A percentile compares a stretch with the other conserved stretches of the same genome.
Conservation (phyloP, 2,113 vertebrate genomes). For the Pterocles orientalis region DNA sequence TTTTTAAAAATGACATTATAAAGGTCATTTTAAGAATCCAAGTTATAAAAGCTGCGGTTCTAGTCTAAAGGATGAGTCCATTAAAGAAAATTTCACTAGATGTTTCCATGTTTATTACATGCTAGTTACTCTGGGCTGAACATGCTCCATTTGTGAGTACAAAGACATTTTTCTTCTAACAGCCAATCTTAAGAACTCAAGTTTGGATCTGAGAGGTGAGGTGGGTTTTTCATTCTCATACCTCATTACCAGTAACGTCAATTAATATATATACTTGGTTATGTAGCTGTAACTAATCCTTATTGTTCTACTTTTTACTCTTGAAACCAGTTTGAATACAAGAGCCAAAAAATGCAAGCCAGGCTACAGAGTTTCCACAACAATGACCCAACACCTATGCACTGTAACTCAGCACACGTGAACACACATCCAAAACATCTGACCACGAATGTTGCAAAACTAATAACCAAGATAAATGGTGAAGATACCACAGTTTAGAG, state of each 20-base stretch:
- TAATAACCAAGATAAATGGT: constrained; percentile 5
- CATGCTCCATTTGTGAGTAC: constrained; percentile 16
- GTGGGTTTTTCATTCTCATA: constrained; percentile 32
- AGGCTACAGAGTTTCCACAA: neutral
- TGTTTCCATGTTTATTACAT: constrained; percentile 62
- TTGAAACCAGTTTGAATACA: neutral
- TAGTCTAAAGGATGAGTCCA: constrained; percentile 35
- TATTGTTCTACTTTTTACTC: neutral
- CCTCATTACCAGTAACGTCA: constrained; percentile 24
- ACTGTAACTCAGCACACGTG: fast-evolving
- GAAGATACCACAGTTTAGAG: neutral
- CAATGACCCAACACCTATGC: neutral
- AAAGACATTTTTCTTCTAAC: constrained; percentile 57
- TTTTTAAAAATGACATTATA: neutral
- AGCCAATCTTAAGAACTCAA: constrained; percentile 25
- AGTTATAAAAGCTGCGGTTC: constrained; percentile 28
- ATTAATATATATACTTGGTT: constrained; percentile 38
- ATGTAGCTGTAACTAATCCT: neutral
- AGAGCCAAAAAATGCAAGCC: neutral
- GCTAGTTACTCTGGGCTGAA: constrained; percentile 28
- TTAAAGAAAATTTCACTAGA: constrained; percentile 52
- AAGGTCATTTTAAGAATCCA: constrained; percentile 31
- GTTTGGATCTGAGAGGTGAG: constrained; percentile 32
- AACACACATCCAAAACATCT: constrained; percentile 16
- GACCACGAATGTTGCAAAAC: constrained; percentile 22